Evolutionary conservation across 1,140 invertebrate species (phyloP).

Genomic region (Zaprionus inermis): DNA sequence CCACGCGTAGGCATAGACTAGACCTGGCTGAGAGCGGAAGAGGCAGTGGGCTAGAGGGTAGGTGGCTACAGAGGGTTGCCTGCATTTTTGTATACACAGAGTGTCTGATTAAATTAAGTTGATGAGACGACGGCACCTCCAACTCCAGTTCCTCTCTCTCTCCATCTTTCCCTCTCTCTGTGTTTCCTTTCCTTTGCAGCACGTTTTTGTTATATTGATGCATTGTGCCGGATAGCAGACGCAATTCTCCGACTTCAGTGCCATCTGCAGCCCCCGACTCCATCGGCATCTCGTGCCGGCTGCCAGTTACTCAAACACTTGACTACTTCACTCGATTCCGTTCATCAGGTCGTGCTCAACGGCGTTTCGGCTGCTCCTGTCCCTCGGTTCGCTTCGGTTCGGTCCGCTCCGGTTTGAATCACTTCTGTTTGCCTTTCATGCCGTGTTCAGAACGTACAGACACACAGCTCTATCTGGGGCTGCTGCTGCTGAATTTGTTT

Average conservation of each 20-base stretch:
- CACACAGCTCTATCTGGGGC: constrained; percentile 8
- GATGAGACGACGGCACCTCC: constrained; percentile 61
- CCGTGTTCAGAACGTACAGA: constrained; percentile 39
- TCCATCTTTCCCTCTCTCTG: not conserved
- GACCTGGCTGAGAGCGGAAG: constrained; percentile 23
- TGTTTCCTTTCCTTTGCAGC: constrained; percentile 57
- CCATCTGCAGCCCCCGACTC: not conserved
- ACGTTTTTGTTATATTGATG: constrained; percentile 79
- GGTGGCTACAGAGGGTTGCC: not conserved
- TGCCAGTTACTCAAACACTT: constrained; percentile 72
- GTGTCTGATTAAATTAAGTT: constrained; percentile 83
- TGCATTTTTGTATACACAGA: constrained; percentile 78
- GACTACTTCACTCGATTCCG: constrained; percentile 66
- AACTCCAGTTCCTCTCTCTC: constrained; percentile 6
- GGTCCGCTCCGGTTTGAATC: not conserved
- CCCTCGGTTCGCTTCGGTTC: not conserved
- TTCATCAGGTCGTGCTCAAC: constrained; percentile 68
- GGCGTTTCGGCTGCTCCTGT: constrained; percentile 61
- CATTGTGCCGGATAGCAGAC: constrained; percentile 60
- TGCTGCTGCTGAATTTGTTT: constrained; percentile 71
- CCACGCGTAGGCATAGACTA: constrained; percentile 66
- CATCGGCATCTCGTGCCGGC: constrained; percentile 23
- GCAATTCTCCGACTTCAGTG: constrained; percentile 19
- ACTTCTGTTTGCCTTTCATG: constrained; percentile 69
- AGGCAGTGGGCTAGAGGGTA: not conserved